phyloP scores from a whole-genome alignment of 2,888 invertebrate genomes.

The Oegoconia quadripuncta region DNA sequence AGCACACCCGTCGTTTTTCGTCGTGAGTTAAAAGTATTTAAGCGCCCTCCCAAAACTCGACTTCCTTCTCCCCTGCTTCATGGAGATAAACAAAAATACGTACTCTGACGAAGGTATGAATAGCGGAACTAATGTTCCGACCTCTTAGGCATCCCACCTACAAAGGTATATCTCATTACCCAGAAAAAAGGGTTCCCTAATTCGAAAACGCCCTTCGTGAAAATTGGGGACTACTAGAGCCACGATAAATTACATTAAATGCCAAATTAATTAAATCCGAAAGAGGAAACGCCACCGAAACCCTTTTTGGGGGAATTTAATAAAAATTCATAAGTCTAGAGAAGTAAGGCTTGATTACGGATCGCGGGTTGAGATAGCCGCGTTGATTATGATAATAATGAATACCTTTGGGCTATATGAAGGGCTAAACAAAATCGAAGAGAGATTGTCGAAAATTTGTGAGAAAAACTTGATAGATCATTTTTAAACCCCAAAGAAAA shows the following conservation, averaged over 20 bases:
- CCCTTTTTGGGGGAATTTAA: conserved; percentile 39
- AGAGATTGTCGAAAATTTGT: too few species aligned
- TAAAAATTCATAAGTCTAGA: conserved; percentile 44
- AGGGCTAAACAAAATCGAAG: neutral
- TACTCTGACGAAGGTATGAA: conserved; percentile 15
- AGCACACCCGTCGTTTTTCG: too few species aligned
- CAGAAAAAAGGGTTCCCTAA: conserved; percentile 32
- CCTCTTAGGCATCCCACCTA: conserved; percentile 8
- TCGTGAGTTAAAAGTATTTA: too few species aligned
- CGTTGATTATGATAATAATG: conserved; percentile 16
- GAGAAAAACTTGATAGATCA: too few species aligned
- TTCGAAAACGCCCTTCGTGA: conserved; percentile 25
- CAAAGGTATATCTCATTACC: conserved; percentile 12
- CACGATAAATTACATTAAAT: conserved; percentile 63
- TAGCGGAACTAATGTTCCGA: conserved; percentile 17
- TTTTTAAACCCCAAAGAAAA: too few species aligned
- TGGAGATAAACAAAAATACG: conserved; percentile 8
- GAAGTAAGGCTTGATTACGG: conserved; percentile 30
- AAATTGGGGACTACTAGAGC: conserved; percentile 26
- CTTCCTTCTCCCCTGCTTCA: neutral
- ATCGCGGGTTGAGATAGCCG: conserved; percentile 15
- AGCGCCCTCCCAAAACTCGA: neutral
- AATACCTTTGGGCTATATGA: conserved; percentile 5
- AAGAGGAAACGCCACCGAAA: conserved; percentile 40
- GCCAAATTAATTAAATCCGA: conserved; percentile 59